Conservation (phyloP, 2,113 vertebrate genomes). For the Muscicapa adusta region DNA sequence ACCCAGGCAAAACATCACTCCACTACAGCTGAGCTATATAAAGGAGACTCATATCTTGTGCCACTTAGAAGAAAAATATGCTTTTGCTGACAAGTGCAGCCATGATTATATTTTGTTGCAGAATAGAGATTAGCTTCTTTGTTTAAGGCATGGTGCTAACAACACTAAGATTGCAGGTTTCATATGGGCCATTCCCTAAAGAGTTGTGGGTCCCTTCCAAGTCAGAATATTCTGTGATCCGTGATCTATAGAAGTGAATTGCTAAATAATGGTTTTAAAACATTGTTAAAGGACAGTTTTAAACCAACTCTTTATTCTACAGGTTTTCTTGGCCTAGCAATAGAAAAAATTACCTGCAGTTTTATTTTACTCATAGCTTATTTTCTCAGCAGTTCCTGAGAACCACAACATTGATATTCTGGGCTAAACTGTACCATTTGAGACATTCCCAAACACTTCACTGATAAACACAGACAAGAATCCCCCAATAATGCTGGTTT, state of each 20-base stretch:
- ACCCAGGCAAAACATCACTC: not conserved
- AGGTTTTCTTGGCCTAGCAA: not conserved
- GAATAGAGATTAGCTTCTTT: not conserved
- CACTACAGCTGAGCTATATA: not conserved
- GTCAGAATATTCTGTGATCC: not conserved
- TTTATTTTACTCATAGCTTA: not conserved
- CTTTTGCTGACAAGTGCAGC: not conserved
- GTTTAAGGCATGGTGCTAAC: not conserved
- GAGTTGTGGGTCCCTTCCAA: not conserved
- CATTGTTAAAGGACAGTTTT: not conserved
- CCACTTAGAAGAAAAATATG: not conserved
- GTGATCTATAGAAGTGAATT: not conserved
- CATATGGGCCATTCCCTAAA: not conserved
- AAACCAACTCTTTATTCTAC: not conserved
- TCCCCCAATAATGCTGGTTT: not conserved
- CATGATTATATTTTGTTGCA: not conserved
- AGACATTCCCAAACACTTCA: not conserved
- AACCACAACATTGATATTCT: not conserved
- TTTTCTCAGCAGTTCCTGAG: not conserved
- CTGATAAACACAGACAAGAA: not conserved
- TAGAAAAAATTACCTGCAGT: not conserved
- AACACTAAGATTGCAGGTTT: not conserved
- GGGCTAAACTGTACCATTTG: not conserved
- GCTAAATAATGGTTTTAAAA: not conserved
- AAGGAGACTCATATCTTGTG: not conserved